Evolutionary conservation across 2,888 invertebrate species (phyloP).

Genomic region (Meiosimyza decipiens): DNA sequence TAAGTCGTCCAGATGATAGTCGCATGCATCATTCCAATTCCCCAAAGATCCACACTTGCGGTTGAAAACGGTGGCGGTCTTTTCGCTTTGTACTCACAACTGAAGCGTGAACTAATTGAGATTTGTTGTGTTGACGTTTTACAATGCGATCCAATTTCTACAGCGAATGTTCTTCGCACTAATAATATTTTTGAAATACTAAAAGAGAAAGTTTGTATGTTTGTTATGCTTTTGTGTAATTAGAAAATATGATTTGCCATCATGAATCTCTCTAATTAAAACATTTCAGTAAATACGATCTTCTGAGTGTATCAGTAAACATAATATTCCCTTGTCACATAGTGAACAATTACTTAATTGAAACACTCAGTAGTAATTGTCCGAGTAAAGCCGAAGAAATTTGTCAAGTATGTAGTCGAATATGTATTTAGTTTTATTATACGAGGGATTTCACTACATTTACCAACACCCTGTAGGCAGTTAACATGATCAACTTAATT

Average conservation of each 20-base stretch:
- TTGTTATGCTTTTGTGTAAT: too few relatives aligned
- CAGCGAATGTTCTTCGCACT: neutral
- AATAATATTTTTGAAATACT: neutral
- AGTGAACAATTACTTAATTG: too few relatives aligned
- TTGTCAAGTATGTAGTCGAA: too few relatives aligned
- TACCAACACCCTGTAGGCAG: constrained; percentile 16
- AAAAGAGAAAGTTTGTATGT: too few relatives aligned
- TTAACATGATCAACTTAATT: constrained; percentile 14
- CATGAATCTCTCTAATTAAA: too few relatives aligned
- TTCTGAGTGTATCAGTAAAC: too few relatives aligned
- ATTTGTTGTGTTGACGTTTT: constrained; percentile 45
- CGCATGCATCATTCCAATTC: constrained; percentile 22
- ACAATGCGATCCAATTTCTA: constrained; percentile 16
- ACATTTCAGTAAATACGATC: too few relatives aligned
- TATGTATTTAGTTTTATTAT: too few relatives aligned
- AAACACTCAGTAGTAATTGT: too few relatives aligned
- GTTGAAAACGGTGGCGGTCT: constrained; percentile 9
- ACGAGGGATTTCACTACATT: neutral
- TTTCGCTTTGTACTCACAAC: constrained; percentile 47
- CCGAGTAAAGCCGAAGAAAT: too few relatives aligned
- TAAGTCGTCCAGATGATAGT: constrained; percentile 27
- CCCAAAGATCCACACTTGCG: constrained; percentile 12
- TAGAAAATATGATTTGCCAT: too few relatives aligned
- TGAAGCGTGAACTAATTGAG: constrained; percentile 64
- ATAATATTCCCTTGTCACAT: too few relatives aligned